Base-by-base conservation (phyloP, 2,888 invertebrate genomes). In the Limnephilus marmoratus region DNA sequence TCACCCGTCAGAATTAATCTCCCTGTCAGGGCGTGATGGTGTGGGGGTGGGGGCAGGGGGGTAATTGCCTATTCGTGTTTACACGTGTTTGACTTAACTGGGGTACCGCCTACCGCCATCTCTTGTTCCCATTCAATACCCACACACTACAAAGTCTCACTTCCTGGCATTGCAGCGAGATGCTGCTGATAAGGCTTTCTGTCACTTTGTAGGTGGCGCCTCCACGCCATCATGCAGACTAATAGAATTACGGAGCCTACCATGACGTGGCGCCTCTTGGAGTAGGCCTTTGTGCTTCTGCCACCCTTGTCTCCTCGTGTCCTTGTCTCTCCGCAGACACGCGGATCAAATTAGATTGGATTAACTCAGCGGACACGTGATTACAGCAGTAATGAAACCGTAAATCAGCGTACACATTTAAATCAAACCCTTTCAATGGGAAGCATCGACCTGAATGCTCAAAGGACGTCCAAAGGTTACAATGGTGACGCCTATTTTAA, bases 51-150 rank as follows among this genome's bases (percentile, higher is more conserved):
- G 5, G 11, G 24, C 9, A 18, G 24, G 41, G 53, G 53, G 87
- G 49, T 87, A 87, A 87, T 87, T 87, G 87, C 68, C 87, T 29
- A 53, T 87, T 87, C 53, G 53, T 87, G 87, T 87, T 49, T 53
- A 87, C 87, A 68, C 87, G 87, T 87, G 87, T 87, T 34, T 49
- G 29, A 49, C 87, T 53, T 53, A 53, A 87, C 53, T 41, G 49
- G 87, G 31, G 34, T 87, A 34, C 85, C 3, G 18, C n/a, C 82
- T 24, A 41, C 45, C 53, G 53, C 53, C 49, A 53, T 31, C 49
- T 87, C 68, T 31, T 53, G 53, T 53, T 68, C 53, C 24, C 13
- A 45, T 82, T 18, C 82, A 85, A 37, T 15, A 15, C 29, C 34
- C 82, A 31, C 82, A 83, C 34, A 18, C 34, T 24, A 82, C 29